Base-by-base conservation (phyloP, 2,113 vertebrate genomes). In the Spilogale gracilis region DNA sequence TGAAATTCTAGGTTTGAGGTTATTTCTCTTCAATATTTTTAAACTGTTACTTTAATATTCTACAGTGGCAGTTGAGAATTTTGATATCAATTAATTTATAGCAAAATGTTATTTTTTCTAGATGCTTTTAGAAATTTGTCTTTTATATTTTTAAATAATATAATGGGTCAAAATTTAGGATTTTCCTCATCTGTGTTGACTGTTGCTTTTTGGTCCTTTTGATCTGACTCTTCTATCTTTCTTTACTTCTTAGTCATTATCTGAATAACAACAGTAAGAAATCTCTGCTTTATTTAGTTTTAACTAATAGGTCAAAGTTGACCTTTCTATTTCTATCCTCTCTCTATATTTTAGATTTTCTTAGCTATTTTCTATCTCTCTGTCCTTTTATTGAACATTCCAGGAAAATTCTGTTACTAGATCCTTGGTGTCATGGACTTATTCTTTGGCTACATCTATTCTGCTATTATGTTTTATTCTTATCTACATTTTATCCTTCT, bases 141-240 rank as follows among this genome's bases (percentile, higher is more conserved):
- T 82, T 94, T 63, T 43, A n/a, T 43, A 14, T 52, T 90, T 95
- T 91, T 32, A 91, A 54, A 81, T 76, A 89, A 60, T 61, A 61
- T 9, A 73, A 74, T 6, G 0, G 58, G 32, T 65, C 52, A 88
- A 82, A 52, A 74, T 81, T n/a, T 80, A 4, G 9, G 20, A 7
- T 84, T 95, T 94, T 87, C 20, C 3, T 84, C 78, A 85, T 91
- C 45, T 16, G 30, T 71, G 16, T 52, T 63, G 9, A 71, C 76
- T 65, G 3, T 63, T 82, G 32, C 8, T 73, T 48, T 86, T 2
- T 71, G 32, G 7, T 1, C 73, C 17, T 91, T 97, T 60, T 71
- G 65, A 86, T 91, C 27, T 81, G 23, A 89, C 8, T 93, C 43
- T 63, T 97, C 30, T 45, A 78, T 48, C 38, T 69, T 43, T 87